Conservation (phyloP, 2,888 invertebrate species). For the Tanytarsus gracilentus region DNA sequence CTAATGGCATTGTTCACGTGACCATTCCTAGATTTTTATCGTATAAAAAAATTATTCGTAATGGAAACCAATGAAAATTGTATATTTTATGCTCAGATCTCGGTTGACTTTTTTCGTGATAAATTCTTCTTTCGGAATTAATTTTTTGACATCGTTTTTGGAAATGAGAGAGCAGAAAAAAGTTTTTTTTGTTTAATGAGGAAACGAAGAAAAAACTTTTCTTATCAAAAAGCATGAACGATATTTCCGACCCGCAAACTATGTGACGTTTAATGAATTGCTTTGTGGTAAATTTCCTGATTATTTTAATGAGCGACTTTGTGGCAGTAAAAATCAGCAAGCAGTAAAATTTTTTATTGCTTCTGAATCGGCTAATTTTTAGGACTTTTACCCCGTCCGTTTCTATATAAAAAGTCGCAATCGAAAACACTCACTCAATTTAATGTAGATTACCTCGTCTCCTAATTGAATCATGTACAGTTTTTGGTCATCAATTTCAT, state of each 20-base stretch:
- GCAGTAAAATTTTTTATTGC: not conserved
- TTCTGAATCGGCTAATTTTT: not conserved
- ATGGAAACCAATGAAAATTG: conserved; percentile 16
- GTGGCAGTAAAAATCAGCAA: conserved; percentile 2
- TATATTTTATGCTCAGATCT: not conserved
- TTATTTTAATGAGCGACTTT: not conserved
- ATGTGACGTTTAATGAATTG: conserved; percentile 8
- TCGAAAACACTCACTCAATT: too few species aligned
- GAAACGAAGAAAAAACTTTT: not conserved
- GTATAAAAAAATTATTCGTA: not conserved
- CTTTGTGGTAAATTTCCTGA: not conserved
- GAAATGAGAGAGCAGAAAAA: not conserved
- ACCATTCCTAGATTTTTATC: conserved; percentile 7
- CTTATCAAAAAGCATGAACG: not conserved
- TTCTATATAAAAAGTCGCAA: too few species aligned
- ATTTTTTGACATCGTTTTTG: too few species aligned
- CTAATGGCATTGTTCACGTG: conserved; percentile 24
- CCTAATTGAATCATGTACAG: conserved; percentile 1
- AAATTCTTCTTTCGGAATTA: not conserved
- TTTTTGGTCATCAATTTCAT: not conserved
- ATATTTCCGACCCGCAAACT: not conserved
- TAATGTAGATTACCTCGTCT: not conserved
- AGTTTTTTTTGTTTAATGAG: not conserved
- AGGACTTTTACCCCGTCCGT: too few species aligned
- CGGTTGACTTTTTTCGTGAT: not conserved